A percentile compares a stretch with the other conserved stretches of the same genome.
Conservation (phyloP, 2,113 vertebrate genomes). For the Macrotus californicus region DNA sequence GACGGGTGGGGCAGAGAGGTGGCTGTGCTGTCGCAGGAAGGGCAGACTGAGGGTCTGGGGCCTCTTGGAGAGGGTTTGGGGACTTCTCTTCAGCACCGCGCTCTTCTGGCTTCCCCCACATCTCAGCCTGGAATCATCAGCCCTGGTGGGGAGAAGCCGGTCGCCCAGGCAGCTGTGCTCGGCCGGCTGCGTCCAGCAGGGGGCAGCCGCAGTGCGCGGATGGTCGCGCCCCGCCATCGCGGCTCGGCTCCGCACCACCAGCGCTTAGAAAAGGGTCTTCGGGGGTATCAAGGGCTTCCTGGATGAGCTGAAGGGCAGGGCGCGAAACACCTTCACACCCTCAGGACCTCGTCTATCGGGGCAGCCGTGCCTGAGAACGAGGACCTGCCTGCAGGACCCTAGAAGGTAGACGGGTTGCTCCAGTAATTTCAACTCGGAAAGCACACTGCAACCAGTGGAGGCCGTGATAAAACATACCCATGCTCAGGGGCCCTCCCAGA, state of each 20-base stretch:
- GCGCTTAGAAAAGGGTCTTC: not conserved
- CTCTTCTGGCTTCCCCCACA: fast-evolving
- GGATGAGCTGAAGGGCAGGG: not conserved
- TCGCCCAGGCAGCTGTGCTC: not conserved
- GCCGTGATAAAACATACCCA: not conserved
- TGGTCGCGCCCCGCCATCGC: fast-evolving
- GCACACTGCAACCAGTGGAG: fast-evolving
- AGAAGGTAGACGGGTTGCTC: not conserved
- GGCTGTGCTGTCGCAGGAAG: not conserved
- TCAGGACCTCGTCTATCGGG: not conserved
- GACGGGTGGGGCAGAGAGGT: not conserved
- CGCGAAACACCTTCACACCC: not conserved
- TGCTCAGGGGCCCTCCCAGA: too few species aligned
- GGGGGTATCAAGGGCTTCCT: not conserved
- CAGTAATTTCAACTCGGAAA: not conserved
- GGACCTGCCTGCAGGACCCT: not conserved
- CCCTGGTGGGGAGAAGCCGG: too few species aligned
- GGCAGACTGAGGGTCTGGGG: not conserved
- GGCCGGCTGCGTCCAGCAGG: constrained; percentile 49
- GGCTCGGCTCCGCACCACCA: fast-evolving
- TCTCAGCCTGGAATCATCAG: not conserved
- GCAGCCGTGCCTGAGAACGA: not conserved
- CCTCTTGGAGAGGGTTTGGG: not conserved
- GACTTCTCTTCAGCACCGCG: not conserved
- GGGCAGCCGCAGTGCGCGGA: constrained; percentile 59